These are phyloP conservation scores for Drosophila paulistorum DNA, from an alignment of 1,140 invertebrate species.

Conservation along the genomic window DNA sequence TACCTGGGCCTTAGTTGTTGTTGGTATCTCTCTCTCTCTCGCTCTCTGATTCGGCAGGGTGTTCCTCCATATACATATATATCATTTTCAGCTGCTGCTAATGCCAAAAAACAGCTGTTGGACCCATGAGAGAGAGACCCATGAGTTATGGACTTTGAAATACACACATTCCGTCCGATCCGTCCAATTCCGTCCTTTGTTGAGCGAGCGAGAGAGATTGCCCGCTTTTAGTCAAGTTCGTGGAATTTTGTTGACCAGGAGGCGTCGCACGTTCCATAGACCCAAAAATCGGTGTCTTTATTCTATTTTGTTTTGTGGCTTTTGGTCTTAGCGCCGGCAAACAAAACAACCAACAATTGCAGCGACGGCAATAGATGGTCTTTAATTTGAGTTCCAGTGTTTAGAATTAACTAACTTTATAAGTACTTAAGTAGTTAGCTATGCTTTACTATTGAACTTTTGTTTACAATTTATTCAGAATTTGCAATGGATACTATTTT, in stretches of 20 bases:
- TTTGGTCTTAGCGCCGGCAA: slow-evolving; percentile 54
- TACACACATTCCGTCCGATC: not conserved
- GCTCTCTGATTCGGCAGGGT: slow-evolving; percentile 43
- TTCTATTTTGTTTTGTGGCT: not conserved
- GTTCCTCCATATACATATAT: slow-evolving; percentile 27
- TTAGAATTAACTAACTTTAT: not conserved
- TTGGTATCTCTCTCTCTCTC: slow-evolving; percentile 17
- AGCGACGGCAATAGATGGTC: not conserved
- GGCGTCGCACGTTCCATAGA: slow-evolving; percentile 43
- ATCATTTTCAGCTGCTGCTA: slow-evolving; percentile 68
- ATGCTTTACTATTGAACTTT: too few species aligned
- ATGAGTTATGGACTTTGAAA: slow-evolving; percentile 59
- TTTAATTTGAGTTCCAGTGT: not conserved
- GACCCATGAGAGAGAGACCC: slow-evolving; percentile 2
- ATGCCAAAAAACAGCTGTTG: slow-evolving; percentile 68
- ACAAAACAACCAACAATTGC: slow-evolving; percentile 42
- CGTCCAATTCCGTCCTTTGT: slow-evolving; percentile 13
- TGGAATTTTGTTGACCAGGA: slow-evolving; percentile 45
- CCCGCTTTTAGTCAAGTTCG: slow-evolving; percentile 30
- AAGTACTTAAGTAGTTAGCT: not conserved
- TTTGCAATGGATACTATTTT: too few species aligned
- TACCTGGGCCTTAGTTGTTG: slow-evolving; percentile 22
- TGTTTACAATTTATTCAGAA: too few species aligned
- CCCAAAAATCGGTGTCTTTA: not conserved
- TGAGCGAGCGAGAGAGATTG: slow-evolving; percentile 1